Evolutionary conservation across 2,797 vertebrate genomes (phyloP).

Genomic region (Ciconia nigra): DNA sequence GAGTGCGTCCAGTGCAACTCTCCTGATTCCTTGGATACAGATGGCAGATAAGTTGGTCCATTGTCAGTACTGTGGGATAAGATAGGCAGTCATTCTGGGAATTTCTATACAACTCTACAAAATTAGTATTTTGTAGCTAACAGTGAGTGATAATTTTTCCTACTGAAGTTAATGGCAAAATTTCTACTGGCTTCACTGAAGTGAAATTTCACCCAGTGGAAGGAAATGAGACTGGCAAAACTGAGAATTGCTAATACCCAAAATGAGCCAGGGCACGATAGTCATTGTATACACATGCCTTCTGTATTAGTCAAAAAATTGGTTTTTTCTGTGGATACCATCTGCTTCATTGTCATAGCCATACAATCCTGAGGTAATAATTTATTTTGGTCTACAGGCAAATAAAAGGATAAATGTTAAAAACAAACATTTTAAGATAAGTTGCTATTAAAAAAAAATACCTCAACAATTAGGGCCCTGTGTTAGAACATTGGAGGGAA

Average conservation of each 20-base stretch:
- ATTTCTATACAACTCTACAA: not conserved
- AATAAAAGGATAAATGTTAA: conserved; percentile 10
- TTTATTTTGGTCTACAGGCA: conserved; percentile 1
- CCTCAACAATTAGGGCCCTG: not conserved
- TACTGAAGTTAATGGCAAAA: not conserved
- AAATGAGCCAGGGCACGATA: not conserved
- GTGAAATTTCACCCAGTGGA: not conserved
- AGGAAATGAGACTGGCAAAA: not conserved
- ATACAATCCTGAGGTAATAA: not conserved
- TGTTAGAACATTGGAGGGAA: conserved; percentile 31
- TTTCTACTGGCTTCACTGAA: not conserved
- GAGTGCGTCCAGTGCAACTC: not conserved
- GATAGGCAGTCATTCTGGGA: not conserved
- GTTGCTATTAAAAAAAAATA: not conserved
- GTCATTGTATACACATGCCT: not conserved
- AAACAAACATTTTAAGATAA: not conserved
- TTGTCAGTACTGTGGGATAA: not conserved
- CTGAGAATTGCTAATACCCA: not conserved
- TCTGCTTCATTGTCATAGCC: not conserved
- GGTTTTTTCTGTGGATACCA: not conserved
- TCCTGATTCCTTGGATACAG: not conserved
- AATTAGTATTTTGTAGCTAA: not conserved
- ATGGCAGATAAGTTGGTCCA: not conserved
- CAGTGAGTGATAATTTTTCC: not conserved
- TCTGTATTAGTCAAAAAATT: not conserved